Conservation (phyloP, 2,888 invertebrate species). For the Hedychridium roseum region DNA sequence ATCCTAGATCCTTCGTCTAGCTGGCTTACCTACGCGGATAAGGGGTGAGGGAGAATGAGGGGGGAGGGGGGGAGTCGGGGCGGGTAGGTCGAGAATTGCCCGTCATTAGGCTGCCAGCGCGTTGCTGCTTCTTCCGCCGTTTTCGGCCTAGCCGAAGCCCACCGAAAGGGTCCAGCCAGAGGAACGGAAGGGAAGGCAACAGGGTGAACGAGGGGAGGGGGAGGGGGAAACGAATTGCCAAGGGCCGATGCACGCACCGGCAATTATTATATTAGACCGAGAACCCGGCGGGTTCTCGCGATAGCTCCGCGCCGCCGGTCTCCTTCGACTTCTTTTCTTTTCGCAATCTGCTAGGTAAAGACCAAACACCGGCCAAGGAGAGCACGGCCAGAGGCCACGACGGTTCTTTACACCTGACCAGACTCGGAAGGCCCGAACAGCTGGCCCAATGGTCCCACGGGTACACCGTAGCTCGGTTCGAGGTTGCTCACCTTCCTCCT, state of each 20-base stretch:
- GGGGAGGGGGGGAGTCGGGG: constrained; percentile 9
- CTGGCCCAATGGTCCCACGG: too few relatives aligned
- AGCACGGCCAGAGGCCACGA: constrained; percentile 3
- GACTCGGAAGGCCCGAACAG: constrained; percentile 15
- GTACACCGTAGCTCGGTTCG: too few relatives aligned
- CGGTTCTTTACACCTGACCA: constrained; percentile 5
- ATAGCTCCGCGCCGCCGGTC: constrained; percentile 9
- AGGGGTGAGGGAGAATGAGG: too few relatives aligned
- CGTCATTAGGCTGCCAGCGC: constrained; percentile 13
- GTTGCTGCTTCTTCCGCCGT: constrained; percentile 36
- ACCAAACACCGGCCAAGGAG: background rate
- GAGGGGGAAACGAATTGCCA: constrained; percentile 8
- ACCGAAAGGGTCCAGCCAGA: too few relatives aligned
- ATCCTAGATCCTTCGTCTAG: background rate
- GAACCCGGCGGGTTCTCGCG: constrained; percentile 6
- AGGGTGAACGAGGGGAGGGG: too few relatives aligned
- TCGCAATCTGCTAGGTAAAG: constrained; percentile 10
- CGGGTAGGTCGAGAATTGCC: background rate
- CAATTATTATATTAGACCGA: constrained; percentile 42
- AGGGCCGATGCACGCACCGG: constrained; percentile 34
- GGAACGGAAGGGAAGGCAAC: too few relatives aligned
- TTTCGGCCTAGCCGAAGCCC: too few relatives aligned
- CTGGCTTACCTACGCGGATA: too few relatives aligned
- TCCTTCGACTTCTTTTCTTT: background rate
- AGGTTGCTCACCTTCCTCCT: too few relatives aligned